Evolutionary conservation across 2,888 invertebrate genomes (phyloP).

Genomic region (Busseola fusca): DNA sequence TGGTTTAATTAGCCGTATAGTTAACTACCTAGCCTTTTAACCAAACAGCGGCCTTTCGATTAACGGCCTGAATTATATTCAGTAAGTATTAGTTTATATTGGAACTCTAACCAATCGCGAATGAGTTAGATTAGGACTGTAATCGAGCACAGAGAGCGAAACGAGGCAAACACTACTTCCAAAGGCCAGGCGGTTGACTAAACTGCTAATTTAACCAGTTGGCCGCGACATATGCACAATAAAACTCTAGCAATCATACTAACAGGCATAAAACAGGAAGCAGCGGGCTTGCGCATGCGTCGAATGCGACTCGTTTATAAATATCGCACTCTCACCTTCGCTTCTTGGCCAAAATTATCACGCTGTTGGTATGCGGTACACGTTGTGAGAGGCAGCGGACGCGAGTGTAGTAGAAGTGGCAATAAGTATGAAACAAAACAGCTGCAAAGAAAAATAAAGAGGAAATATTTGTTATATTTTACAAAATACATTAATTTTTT

Average conservation of each 20-base stretch:
- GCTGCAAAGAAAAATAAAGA: neutral
- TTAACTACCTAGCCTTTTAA: too few species aligned
- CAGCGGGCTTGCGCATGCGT: slow-evolving; percentile 67
- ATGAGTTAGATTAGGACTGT: too few species aligned
- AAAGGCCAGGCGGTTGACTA: too few species aligned
- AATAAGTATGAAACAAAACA: neutral
- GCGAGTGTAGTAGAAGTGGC: neutral
- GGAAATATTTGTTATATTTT: neutral
- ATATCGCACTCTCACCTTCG: slow-evolving; percentile 85
- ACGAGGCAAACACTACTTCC: too few species aligned
- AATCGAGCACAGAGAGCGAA: too few species aligned
- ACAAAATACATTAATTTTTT: neutral
- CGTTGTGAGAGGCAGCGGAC: slow-evolving; percentile 57
- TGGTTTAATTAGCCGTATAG: too few species aligned
- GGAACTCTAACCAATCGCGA: too few species aligned
- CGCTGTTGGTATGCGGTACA: slow-evolving; percentile 61
- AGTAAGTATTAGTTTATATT: too few species aligned
- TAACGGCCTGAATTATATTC: too few species aligned
- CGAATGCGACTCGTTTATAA: slow-evolving; percentile 71
- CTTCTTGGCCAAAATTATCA: slow-evolving; percentile 84
- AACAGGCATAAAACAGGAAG: slow-evolving; percentile 73
- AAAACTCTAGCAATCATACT: slow-evolving; percentile 46
- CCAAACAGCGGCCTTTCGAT: too few species aligned
- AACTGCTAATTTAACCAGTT: too few species aligned
- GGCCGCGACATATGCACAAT: slow-evolving; percentile 9